Evolutionary conservation across 2,113 vertebrate genomes (phyloP), one percentile per base, ranked within the genome.

Genomic region (Scatophagus argus): DNA sequence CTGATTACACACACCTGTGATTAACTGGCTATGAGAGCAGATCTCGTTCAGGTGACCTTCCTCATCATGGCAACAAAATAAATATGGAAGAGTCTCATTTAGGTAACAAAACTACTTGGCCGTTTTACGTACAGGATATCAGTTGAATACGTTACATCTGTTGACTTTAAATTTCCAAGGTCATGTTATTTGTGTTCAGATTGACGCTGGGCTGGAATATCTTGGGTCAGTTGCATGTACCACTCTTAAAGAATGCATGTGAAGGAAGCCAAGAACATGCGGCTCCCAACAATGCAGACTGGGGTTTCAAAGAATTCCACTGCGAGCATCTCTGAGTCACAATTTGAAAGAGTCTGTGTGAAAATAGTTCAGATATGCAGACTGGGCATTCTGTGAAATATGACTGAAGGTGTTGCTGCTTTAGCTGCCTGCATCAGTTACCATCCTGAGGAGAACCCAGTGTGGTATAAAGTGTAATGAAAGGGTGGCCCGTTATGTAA

Each of bases 221-320:
- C n/a, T n/a, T 59, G 63, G 67, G 32, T 68, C 81, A 65, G 58
- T 61, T 25, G 63, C 51, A 36, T 49, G 58, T 77, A 77, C 77
- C 68, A 78, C 31, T 36, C 52, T 49, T 56, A 27, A 76, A 52
- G 75, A 84, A 84, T 78, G 81, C 13, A 13, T 44, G 49, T 11
- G 65, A 58, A 32, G 25, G 66, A 56, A 46, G 82, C 86, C 75
- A 87, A 17, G 75, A 82, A 79, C 82, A 84, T 56, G 70, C 43
- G 62, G 74, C 54, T 70, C 56, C 25, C 64, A 74, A 51, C 70
- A 54, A 52, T 70, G 39, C 75, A 66, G 46, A 66, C 34, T 54
- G 8, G 19, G 71, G 71, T 69, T 79, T 79, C 5, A 46, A 68
- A 49, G 66, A 72, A 81, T 65, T 55, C 81, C 62, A 8, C 68